Evolutionary conservation across 2,113 vertebrate species (phyloP).

Genomic region (Ancistrus triradiatus): DNA sequence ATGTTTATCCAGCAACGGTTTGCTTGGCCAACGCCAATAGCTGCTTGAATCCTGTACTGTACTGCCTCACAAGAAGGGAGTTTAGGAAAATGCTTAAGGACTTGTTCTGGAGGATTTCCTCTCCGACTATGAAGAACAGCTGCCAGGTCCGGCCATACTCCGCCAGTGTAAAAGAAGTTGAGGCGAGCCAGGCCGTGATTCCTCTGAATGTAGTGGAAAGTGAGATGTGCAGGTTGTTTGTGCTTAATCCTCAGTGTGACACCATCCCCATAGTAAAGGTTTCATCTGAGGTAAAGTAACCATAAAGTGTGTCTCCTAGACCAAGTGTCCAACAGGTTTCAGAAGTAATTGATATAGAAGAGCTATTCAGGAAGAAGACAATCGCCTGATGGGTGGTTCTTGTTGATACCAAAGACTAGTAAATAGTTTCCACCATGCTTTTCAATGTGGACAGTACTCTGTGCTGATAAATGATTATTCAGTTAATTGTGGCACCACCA

Average conservation of each 20-base stretch:
- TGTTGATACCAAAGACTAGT: too few species aligned
- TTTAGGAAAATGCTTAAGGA: constrained; percentile 84
- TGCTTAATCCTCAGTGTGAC: constrained; percentile 52
- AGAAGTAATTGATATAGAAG: too few species aligned
- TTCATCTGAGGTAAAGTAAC: too few species aligned
- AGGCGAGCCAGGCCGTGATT: constrained; percentile 64
- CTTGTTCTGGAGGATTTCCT: constrained; percentile 82
- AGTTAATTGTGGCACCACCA: too few species aligned
- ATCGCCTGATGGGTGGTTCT: too few species aligned
- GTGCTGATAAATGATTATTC: too few species aligned
- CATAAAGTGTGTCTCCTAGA: too few species aligned
- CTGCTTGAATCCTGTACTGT: constrained; percentile 88
- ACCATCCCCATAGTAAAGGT: constrained; percentile 9
- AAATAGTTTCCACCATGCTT: too few species aligned
- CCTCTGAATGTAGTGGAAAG: constrained; percentile 62
- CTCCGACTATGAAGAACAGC: constrained; percentile 70
- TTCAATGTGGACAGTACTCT: too few species aligned
- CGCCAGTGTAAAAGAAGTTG: constrained; percentile 71
- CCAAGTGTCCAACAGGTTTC: too few species aligned
- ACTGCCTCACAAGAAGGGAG: constrained; percentile 88
- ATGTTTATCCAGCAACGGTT: constrained; percentile 83
- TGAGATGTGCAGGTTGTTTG: constrained; percentile 55
- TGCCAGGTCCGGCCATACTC: constrained; percentile 73
- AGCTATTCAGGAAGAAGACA: too few species aligned
- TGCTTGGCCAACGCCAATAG: constrained; percentile 91